Evolutionary conservation across 92 coral and sea anemone species (phyloP).

Genomic region (Nematostella vectensis): DNA sequence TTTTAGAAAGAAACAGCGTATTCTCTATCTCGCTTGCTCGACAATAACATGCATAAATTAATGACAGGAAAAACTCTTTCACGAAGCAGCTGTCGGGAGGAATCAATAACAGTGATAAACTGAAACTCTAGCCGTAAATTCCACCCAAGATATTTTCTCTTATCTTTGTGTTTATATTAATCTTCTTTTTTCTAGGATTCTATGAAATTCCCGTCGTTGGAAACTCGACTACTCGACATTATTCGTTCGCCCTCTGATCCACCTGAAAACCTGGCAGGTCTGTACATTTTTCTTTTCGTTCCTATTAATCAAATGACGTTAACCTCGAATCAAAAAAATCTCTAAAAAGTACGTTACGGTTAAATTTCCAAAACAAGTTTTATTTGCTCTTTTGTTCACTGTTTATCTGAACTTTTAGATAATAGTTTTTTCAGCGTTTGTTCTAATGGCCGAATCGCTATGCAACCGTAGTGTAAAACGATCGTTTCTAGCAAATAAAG

Average conservation of each 20-base stretch:
- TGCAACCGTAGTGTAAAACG: constrained; percentile 7
- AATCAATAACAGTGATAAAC: constrained; percentile 14
- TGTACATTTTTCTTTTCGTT: constrained; percentile 15
- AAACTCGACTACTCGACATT: constrained; percentile 90
- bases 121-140: constrained; percentile 3
- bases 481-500: neutral
- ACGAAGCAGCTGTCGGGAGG: constrained; percentile 76
- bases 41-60: constrained; percentile 84
- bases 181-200: constrained; percentile 54
- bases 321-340: no score
- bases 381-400: neutral
- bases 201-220: constrained; percentile 88
- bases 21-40: constrained; percentile 27
- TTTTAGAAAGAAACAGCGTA: constrained; percentile 20
- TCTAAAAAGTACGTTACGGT: no score
- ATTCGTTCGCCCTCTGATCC: constrained; percentile 96
- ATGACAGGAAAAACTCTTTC: constrained; percentile 56
- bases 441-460: constrained; percentile 14
- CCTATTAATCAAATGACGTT: no score
- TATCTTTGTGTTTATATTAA: constrained; percentile 27
- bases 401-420: constrained; percentile 8
- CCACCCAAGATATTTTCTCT: constrained; percentile 11
- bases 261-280: constrained; percentile 92
- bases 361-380: no score
- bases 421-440: constrained; percentile 5